These are phyloP conservation scores for Emmelina monodactyla DNA, from an alignment of 2,888 invertebrate species.

Conservation along the genomic window DNA sequence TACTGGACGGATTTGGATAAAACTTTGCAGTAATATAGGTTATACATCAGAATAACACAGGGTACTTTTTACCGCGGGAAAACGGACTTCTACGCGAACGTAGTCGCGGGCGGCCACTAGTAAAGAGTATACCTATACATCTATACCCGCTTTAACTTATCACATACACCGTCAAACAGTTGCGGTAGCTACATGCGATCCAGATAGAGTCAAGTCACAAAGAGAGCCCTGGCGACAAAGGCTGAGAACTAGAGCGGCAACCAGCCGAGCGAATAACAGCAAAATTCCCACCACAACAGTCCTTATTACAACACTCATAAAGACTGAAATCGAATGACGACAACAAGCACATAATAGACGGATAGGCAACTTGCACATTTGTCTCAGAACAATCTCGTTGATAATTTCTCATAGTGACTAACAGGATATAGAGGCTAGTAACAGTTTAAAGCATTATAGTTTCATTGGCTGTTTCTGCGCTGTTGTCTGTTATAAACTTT, in stretches of 20 bases:
- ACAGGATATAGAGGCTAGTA: constrained; percentile 1
- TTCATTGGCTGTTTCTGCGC: no score
- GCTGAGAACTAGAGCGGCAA: constrained; percentile 47
- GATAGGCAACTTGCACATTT: constrained; percentile 19
- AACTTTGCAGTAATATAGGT: no score
- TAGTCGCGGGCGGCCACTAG: no score
- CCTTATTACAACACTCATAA: not conserved
- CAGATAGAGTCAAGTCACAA: constrained; percentile 43
- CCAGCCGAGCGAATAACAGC: constrained; percentile 19
- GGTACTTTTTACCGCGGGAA: no score
- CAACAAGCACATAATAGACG: not conserved
- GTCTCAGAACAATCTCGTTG: not conserved
- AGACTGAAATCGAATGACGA: not conserved
- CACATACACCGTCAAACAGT: no score
- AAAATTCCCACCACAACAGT: not conserved
- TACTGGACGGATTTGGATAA: no score
- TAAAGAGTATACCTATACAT: no score
- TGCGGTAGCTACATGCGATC: constrained; percentile 32
- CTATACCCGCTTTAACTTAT: no score
- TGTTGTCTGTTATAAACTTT: no score
- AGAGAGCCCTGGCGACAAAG: constrained; percentile 26
- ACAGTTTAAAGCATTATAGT: no score
- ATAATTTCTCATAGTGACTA: constrained; percentile 1
- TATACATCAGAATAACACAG: no score
- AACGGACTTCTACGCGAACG: no score